Evolutionary conservation across 1,140 invertebrate species (phyloP), one percentile per base, ranked within the genome.

Genomic region (Diplogasteroides magnus): DNA sequence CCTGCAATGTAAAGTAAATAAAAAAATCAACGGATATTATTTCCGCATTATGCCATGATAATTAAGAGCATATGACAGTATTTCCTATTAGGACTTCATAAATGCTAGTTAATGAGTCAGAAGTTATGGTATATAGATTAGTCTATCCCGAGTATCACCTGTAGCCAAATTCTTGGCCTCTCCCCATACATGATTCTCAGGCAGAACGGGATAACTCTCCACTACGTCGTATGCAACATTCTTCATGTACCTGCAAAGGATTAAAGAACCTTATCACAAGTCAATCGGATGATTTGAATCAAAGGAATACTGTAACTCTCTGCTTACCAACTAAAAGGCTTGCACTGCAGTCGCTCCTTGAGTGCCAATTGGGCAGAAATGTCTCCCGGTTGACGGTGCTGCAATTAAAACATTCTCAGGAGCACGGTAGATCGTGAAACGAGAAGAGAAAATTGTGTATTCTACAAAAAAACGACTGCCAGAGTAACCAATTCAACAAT

Each of bases 121-220:
- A 23, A 58, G 27, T n/a, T 58, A n/a, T 71, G 23, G 11, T 11
- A 67, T n/a, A n/a, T n/a, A n/a, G n/a, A n/a, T n/a, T n/a, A n/a
- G n/a, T n/a, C n/a, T n/a, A n/a, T n/a, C n/a, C n/a, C n/a, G n/a
- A n/a, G n/a, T n/a, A n/a, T n/a, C 19, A 64, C 74, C 72, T 55
- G 77, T 76, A 2, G 65, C 66, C 14, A 64, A 58, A 67, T 81
- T 81, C 71, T 80, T 83, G 79, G 90, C 89, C 84, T 96, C 93
- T 76, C 94, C 94, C 92, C 93, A 97, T 77, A 91, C 89, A 62
- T 93, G 84, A 84, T 98, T 98, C 25, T 90, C 90, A n/a, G 96
- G 95, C 56, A 97, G 85, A 0, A 91, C 89, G 15, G 94, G 94
- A 86, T 97, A 98, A 68, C 89, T 89, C 66, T 90, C 88, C 0